Conservation (phyloP, 2,113 vertebrate genomes). For the Andinoacara biseriatus region DNA sequence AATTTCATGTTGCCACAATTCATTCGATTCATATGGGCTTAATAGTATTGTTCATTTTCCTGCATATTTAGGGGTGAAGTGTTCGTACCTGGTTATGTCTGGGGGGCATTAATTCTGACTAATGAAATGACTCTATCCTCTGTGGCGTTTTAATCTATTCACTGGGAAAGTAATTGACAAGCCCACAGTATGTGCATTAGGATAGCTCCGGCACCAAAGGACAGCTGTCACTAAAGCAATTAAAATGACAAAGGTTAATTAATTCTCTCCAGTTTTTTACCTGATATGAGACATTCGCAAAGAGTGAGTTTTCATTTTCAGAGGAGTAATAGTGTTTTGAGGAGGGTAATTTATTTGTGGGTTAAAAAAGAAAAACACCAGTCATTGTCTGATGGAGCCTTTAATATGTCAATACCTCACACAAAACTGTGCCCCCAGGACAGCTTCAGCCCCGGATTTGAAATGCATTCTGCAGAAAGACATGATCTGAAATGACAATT, state of each 20-base stretch:
- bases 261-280: constrained; percentile 77
- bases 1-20: constrained; percentile 75
- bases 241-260: constrained; percentile 83
- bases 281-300: constrained; percentile 76
- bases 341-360: constrained; percentile 73
- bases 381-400: constrained; percentile 65
- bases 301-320: constrained; percentile 74
- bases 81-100: constrained; percentile 75
- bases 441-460: constrained; percentile 33
- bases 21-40: constrained; percentile 68
- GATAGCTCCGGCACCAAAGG: constrained; percentile 71
- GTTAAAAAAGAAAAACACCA: constrained; percentile 42
- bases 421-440: constrained; percentile 52
- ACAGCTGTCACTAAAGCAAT: constrained; percentile 81
- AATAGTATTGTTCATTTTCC: constrained; percentile 75
- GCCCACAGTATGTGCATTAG: constrained; percentile 70
- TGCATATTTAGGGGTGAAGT: constrained; percentile 70
- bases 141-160: constrained; percentile 80
- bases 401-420: constrained; percentile 69
- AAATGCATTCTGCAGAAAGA: constrained; percentile 61
- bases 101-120: constrained; percentile 74
- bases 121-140: constrained; percentile 79
- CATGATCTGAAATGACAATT: constrained; percentile 57
- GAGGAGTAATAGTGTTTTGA: constrained; percentile 72
- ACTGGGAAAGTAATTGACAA: constrained; percentile 78